These are phyloP conservation scores for Oncorhynchus nerka DNA, from an alignment of 2,113 vertebrate species.

Conservation along the genomic window DNA sequence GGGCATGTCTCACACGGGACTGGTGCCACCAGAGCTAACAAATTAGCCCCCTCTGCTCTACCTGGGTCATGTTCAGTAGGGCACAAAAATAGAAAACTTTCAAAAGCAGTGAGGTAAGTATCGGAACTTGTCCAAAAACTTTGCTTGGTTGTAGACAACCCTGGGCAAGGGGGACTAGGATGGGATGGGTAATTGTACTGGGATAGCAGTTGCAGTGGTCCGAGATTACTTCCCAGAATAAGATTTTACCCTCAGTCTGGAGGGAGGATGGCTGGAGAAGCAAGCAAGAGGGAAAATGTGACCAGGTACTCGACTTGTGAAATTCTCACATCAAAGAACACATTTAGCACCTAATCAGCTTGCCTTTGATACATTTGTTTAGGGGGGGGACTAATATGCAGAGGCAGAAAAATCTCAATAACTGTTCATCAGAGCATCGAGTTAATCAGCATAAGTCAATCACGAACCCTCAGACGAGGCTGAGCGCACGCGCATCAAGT, in stretches of 20 bases:
- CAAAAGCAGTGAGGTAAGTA: no score
- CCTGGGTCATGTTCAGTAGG: no score
- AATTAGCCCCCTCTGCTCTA: no score
- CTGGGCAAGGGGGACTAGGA: not conserved
- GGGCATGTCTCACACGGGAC: no score
- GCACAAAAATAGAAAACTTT: no score
- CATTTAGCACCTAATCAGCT: constrained; percentile 60
- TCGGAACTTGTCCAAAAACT: no score
- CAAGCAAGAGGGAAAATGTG: constrained; percentile 49
- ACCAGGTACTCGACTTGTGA: constrained; percentile 3
- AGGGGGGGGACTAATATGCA: constrained; percentile 29
- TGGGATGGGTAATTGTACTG: no score
- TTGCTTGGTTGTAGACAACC: no score
- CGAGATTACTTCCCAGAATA: no score
- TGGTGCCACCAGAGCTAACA: no score
- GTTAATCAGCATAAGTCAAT: constrained; percentile 24
- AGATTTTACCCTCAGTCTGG: no score
- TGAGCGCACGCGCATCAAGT: not conserved
- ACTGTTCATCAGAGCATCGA: constrained; percentile 7
- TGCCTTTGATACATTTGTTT: constrained; percentile 61
- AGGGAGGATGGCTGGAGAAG: constrained; percentile 6
- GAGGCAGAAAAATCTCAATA: constrained; percentile 4
- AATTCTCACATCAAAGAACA: constrained; percentile 36
- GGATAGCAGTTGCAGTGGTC: no score
- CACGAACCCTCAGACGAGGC: constrained; percentile 15